Percentiles rank a stretch among this genome's conserved stretches.
Conservation (phyloP, 2,797 vertebrate genomes). For the Hydrolagus colliei region DNA sequence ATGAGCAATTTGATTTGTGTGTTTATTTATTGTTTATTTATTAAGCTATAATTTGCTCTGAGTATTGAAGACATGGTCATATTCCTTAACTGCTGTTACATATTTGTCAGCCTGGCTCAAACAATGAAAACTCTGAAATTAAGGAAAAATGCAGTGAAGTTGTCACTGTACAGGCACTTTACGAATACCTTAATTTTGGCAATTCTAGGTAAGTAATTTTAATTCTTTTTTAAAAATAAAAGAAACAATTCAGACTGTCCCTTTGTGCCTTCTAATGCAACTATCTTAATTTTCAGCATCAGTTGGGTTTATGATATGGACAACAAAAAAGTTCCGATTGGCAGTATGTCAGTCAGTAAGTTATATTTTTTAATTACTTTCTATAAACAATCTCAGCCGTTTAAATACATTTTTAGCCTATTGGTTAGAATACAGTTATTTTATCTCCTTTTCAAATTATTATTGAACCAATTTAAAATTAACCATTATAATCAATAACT, state of each 20-base stretch:
- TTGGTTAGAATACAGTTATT: constrained; percentile 11
- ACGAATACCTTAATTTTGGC: constrained; percentile 80
- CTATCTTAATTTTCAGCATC: constrained; percentile 60
- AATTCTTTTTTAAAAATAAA: constrained; percentile 31
- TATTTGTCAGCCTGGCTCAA: constrained; percentile 82
- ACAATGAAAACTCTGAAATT: constrained; percentile 80
- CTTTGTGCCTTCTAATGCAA: constrained; percentile 34
- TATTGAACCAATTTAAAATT: no score
- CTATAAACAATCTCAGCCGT: background rate
- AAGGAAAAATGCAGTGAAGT: constrained; percentile 75
- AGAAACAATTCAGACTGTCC: constrained; percentile 35
- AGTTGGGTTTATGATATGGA: constrained; percentile 77
- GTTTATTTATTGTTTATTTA: no score
- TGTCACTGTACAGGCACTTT: constrained; percentile 80
- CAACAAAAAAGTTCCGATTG: constrained; percentile 68
- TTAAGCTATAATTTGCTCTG: background rate
- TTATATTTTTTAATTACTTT: constrained; percentile 36
- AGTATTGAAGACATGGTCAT: constrained; percentile 17
- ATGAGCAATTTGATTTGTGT: no score
- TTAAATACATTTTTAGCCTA: background rate
- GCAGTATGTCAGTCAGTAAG: constrained; percentile 75
- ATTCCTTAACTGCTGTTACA: constrained; percentile 69
- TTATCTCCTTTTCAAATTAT: no score
- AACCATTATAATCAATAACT: no score
- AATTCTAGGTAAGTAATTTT: constrained; percentile 61